Evolutionary conservation across 64 coral and sea anemone species (phyloP), one percentile per base, ranked within the genome.

Genomic region (Actinia equina): DNA sequence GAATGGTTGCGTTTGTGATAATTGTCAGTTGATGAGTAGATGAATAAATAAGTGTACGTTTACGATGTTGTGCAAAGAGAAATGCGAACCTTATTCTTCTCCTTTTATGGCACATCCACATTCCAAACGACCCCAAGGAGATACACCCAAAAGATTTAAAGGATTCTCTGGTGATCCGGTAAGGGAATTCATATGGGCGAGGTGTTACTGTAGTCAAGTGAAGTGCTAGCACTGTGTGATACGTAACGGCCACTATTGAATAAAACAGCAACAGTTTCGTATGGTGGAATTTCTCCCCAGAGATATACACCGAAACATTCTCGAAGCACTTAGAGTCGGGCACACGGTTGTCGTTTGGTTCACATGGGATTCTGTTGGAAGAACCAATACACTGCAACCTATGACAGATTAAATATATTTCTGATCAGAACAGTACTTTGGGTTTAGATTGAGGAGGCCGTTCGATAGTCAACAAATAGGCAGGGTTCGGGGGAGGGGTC

Each of bases 191-290:
- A 2, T 63, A 3, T 0, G 26, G 0, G 41, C 6, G 76, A 20
- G 14, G 3, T 13, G 86, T 89, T 25, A 81, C 78, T 15, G 46
- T 91, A 1, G 23, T 15, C 37, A 94, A 37, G 49, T 90, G 83
- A 74, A 90, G 26, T 20, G 92, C 84, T 19, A 90, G 80, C 27
- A 90, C 83, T 17, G 83, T 90, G 56, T 94, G 92, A 42, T 90
- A 94, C 19, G 88, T 94, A 1, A 94, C 79, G 11, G 88, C 92
- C 30, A 56, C 79, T 12, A 87, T 85, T 19, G 92, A 87, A 43
- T 94, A 94, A 44, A 94, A 94, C 62, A 94, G 52, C 46, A 90
- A 46, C n/a, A 94, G 83, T 55, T 83, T 84, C 27, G 89, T 19
- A 87, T 94, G 88, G 16, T 30, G 55, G 64, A 94, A 51, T 51